These are phyloP conservation scores for Herpetotheres cachinnans DNA, from an alignment of 2,113 vertebrate genomes.

Conservation along the genomic window DNA sequence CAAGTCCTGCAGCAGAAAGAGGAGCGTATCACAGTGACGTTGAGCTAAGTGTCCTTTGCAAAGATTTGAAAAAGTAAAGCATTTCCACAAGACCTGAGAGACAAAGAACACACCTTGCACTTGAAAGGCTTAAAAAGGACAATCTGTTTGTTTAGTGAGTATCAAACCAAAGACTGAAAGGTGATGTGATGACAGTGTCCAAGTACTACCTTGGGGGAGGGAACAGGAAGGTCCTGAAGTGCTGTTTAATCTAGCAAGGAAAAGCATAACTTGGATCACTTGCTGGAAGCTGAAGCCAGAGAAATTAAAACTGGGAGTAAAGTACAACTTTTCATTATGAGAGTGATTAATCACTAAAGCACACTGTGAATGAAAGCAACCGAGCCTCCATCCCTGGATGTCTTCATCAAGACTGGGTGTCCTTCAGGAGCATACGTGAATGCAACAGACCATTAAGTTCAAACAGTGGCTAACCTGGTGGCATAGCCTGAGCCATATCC, in stretches of 20 bases:
- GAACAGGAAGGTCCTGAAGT: not conserved
- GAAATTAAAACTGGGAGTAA: not conserved
- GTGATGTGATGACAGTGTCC: not conserved
- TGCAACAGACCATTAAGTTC: not conserved
- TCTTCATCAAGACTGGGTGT: not conserved
- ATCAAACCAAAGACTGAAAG: not conserved
- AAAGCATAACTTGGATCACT: not conserved
- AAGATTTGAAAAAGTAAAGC: not conserved
- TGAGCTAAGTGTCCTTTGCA: not conserved
- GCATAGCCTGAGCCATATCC: not conserved
- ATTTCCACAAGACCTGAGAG: not conserved
- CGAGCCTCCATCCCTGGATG: not conserved
- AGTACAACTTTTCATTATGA: not conserved
- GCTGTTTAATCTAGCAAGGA: not conserved
- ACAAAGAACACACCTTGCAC: not conserved
- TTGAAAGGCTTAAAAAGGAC: not conserved
- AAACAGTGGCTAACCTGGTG: not conserved
- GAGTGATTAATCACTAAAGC: not conserved
- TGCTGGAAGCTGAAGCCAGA: not conserved
- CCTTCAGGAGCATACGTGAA: not conserved
- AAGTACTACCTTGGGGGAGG: not conserved
- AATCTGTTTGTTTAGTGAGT: not conserved
- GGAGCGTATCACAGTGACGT: not conserved
- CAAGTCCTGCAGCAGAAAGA: not conserved
- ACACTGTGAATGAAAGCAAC: not conserved